These are phyloP conservation scores for Luidia sarsii DNA, from an alignment of 53 echinoderm and acorn worm genomes.

Conservation along the genomic window DNA sequence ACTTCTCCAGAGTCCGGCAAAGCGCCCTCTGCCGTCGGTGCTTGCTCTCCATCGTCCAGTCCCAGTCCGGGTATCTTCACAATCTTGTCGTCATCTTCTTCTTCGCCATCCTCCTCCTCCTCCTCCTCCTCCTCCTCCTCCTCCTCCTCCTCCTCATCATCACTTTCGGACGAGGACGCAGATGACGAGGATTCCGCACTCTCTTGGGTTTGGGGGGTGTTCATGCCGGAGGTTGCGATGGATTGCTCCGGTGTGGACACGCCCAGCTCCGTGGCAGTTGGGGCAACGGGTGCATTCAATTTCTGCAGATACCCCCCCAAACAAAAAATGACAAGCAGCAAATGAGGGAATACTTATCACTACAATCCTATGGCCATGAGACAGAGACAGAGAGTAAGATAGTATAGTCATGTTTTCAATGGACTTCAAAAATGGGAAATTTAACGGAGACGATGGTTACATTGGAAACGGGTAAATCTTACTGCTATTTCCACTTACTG, in stretches of 20 bases:
- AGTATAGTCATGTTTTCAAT: too few relatives aligned
- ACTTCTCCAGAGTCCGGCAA: not conserved
- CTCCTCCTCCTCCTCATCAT: slow-evolving; percentile 15
- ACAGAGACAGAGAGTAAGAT: too few relatives aligned
- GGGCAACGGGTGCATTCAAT: slow-evolving; percentile 45
- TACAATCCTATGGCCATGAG: too few relatives aligned
- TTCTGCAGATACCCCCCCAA: too few relatives aligned
- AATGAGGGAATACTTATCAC: too few relatives aligned
- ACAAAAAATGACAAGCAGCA: too few relatives aligned
- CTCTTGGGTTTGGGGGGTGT: slow-evolving; percentile 25
- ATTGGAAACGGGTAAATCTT: too few relatives aligned
- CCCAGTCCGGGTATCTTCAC: not conserved
- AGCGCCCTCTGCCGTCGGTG: not conserved
- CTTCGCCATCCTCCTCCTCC: not conserved
- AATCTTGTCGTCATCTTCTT: not conserved
- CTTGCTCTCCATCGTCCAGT: too few relatives aligned
- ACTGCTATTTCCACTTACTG: too few relatives aligned
- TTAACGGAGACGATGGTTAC: too few relatives aligned
- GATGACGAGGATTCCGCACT: not conserved
- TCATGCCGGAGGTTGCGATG: slow-evolving; percentile 16
- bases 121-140: slow-evolving; percentile 20
- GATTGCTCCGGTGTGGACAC: slow-evolving; percentile 45
- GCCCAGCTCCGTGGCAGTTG: slow-evolving; percentile 43
- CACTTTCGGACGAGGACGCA: slow-evolving; percentile 22
- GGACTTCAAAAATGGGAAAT: too few relatives aligned